phyloP scores from a whole-genome alignment of 2,113 vertebrate species.

The Bathybates hornii region DNA sequence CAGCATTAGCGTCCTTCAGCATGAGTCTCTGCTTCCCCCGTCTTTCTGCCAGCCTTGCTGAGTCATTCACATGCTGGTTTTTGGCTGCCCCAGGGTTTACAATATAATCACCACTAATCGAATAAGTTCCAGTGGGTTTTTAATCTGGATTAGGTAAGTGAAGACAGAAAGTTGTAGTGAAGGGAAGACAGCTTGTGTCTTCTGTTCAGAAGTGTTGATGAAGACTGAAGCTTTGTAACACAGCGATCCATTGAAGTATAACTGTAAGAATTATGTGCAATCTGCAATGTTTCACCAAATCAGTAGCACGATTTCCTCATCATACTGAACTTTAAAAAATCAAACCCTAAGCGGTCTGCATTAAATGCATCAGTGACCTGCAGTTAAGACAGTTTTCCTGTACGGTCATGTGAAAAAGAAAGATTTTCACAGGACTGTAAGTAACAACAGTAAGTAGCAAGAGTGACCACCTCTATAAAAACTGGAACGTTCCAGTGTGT shows the following conservation, averaged over 20 bases:
- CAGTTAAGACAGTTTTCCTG: not conserved
- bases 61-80: conserved; percentile 19
- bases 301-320: not conserved
- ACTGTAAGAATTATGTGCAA: not conserved
- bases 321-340: not conserved
- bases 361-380: not conserved
- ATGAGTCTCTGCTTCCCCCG: not conserved
- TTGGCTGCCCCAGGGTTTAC: not conserved
- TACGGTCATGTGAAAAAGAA: not conserved
- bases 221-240: not conserved
- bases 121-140: not conserved
- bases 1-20: not conserved
- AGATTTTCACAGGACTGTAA: not conserved
- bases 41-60: not conserved
- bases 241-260: not conserved
- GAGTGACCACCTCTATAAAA: not conserved
- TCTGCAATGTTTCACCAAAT: not conserved
- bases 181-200: not conserved
- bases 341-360: not conserved
- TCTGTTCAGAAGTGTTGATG: not conserved
- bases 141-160: conserved; percentile 5
- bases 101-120: conserved; percentile 10
- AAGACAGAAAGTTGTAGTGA: not conserved
- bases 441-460: not conserved
- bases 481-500: not conserved